Evolutionary conservation across 2,113 vertebrate genomes (phyloP), one percentile per base, ranked within the genome.

Genomic region (Gambusia affinis): DNA sequence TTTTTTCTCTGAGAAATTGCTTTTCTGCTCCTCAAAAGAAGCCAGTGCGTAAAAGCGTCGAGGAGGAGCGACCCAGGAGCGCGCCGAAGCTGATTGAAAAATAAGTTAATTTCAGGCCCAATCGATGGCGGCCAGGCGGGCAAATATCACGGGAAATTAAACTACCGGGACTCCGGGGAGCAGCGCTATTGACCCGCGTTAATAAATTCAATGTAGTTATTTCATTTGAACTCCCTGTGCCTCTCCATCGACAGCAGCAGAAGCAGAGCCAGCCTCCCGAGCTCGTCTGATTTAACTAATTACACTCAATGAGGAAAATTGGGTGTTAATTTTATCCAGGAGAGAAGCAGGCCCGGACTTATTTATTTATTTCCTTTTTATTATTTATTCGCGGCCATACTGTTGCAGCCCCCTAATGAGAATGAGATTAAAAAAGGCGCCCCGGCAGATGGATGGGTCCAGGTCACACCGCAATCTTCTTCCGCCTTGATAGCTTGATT

Each of bases 71-170:
- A 96, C 97, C 97, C 96, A 94, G 95, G 96, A 97, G 97, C 96
- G 95, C 92, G 94, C 92, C 88, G 91, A 93, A 95, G 94, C 97
- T 98, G 97, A 99, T 99, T 98, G 97, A 99, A 99, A 99, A 98
- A 99, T 98, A 99, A 98, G 97, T 98, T 98, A 97, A 99, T 99
- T 99, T 99, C 96, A 95, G 91, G 95, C 96, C 96, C 96, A 97
- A 98, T 99, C 97, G 97, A 99, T 99, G 96, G 96, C 94, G 96
- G 96, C 95, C 96, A 97, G 96, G 96, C 97, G 95, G 96, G 96
- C 96, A 99, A 99, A 98, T 99, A 99, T 98, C 97, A 98, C 97
- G 97, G 97, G 97, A 99, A 99, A 99, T 99, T 99, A 99, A 99
- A 98, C 96, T 95, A 95, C 96, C 96, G 92, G 94, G 93, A 94